These are phyloP conservation scores for Drosophila greeni DNA, from an alignment of 2,888 invertebrate species.

Conservation along the genomic window DNA sequence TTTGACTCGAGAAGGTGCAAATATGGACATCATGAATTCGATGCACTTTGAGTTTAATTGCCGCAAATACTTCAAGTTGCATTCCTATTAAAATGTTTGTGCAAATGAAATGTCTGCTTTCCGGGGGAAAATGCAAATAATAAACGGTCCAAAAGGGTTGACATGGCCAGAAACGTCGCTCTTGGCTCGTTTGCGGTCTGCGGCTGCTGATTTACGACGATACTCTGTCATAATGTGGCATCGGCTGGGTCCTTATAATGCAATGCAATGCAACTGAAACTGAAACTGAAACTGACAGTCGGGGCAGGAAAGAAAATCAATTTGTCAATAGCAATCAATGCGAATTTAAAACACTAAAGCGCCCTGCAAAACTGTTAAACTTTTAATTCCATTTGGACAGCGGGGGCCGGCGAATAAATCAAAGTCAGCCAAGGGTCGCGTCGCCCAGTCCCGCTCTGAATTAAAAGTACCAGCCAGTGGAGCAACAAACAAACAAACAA, in stretches of 20 bases:
- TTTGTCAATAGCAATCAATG: slow-evolving; percentile 66
- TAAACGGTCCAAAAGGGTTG: slow-evolving; percentile 8
- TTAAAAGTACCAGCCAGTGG: slow-evolving; percentile 55
- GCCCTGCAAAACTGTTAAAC: slow-evolving; percentile 52
- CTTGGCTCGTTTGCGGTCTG: slow-evolving; percentile 40
- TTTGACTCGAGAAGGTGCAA: slow-evolving; percentile 14
- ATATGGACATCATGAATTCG: neutral
- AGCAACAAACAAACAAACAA: slow-evolving; percentile 13
- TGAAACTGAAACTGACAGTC: slow-evolving; percentile 52
- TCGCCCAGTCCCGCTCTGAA: slow-evolving; percentile 48
- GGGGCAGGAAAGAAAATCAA: slow-evolving; percentile 59
- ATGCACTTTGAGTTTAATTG: slow-evolving; percentile 3
- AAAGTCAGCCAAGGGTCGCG: slow-evolving; percentile 56
- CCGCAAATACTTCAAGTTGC: slow-evolving; percentile 14
- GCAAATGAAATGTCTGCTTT: slow-evolving; percentile 17
- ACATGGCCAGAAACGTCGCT: slow-evolving; percentile 25
- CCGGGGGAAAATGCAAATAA: slow-evolving; percentile 2
- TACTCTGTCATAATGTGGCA: slow-evolving; percentile 47
- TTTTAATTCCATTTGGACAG: slow-evolving; percentile 69
- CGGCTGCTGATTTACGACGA: slow-evolving; percentile 50
- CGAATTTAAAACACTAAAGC: slow-evolving; percentile 43
- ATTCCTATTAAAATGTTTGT: slow-evolving; percentile 20
- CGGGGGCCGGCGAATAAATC: slow-evolving; percentile 67
- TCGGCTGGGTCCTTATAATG: slow-evolving; percentile 48
- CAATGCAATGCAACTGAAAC: slow-evolving; percentile 38